Conservation (phyloP, 2,888 invertebrate species). For the Leptinotarsa haldemani region DNA sequence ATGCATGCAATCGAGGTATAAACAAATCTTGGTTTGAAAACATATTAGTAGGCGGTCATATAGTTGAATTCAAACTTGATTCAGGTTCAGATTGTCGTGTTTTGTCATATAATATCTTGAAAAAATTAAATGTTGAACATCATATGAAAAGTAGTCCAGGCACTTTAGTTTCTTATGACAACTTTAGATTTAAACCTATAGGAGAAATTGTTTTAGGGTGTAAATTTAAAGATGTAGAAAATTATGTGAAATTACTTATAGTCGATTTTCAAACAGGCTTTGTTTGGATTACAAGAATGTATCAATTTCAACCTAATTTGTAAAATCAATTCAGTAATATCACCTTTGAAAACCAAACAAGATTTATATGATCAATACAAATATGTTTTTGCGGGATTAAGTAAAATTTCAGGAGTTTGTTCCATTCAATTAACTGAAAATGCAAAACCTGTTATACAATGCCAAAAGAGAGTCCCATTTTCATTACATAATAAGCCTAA, state of each 20-base stretch:
- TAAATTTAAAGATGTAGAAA: slow-evolving; percentile 10
- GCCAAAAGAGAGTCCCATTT: slow-evolving; percentile 27
- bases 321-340: slow-evolving; percentile 19
- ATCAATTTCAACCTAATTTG: slow-evolving; percentile 20
- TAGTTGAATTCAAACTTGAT: too few species aligned
- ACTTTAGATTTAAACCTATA: background rate
- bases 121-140: too few species aligned
- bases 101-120: too few species aligned
- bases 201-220: slow-evolving; percentile 24
- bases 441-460: slow-evolving; percentile 30
- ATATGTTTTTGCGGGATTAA: slow-evolving; percentile 24
- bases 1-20: too few species aligned
- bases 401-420: slow-evolving; percentile 28
- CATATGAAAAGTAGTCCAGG: too few species aligned
- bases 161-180: too few species aligned
- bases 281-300: slow-evolving; percentile 32
- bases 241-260: slow-evolving; percentile 29
- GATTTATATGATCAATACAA: slow-evolving; percentile 13
- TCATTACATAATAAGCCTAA: slow-evolving; percentile 24
- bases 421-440: slow-evolving; percentile 24
- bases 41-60: too few species aligned
- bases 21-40: too few species aligned
- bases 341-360: slow-evolving; percentile 14
- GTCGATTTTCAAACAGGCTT: slow-evolving; percentile 22
- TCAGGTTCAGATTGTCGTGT: too few species aligned